Conservation (phyloP, 2,797 vertebrate genomes). For the Varecia variegata region DNA sequence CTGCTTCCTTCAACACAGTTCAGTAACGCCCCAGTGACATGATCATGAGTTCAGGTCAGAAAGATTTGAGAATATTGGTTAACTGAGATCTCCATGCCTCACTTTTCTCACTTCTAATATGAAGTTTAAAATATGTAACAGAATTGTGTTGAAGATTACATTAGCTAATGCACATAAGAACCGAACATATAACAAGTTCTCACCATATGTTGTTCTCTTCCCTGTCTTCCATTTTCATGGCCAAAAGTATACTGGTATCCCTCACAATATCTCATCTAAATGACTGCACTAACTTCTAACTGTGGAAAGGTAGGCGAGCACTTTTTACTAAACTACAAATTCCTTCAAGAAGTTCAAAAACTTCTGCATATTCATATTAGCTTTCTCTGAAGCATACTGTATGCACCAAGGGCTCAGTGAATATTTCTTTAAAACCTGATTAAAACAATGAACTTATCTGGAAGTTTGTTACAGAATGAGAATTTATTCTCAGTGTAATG, state of each 20-base stretch:
- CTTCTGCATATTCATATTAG: background rate
- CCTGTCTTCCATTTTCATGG: background rate
- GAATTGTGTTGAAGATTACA: background rate
- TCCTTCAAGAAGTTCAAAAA: background rate
- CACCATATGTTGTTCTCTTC: background rate
- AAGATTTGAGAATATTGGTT: background rate
- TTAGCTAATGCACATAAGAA: background rate
- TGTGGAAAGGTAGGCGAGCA: background rate
- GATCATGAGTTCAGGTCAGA: background rate
- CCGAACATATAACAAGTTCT: background rate
- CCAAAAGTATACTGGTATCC: background rate
- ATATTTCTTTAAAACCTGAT: background rate
- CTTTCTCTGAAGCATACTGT: background rate
- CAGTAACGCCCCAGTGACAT: background rate
- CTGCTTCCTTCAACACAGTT: background rate
- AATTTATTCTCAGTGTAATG: constrained; percentile 19
- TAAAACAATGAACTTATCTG: background rate
- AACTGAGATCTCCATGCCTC: background rate
- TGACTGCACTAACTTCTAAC: background rate
- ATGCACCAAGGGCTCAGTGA: background rate
- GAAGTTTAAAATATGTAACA: constrained; percentile 3
- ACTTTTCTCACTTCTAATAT: background rate
- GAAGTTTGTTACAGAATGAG: background rate
- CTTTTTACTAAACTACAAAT: background rate
- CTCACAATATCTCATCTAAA: background rate